These are phyloP conservation scores for Tachycineta bicolor DNA, from an alignment of 2,113 vertebrate species.

Conservation along the genomic window DNA sequence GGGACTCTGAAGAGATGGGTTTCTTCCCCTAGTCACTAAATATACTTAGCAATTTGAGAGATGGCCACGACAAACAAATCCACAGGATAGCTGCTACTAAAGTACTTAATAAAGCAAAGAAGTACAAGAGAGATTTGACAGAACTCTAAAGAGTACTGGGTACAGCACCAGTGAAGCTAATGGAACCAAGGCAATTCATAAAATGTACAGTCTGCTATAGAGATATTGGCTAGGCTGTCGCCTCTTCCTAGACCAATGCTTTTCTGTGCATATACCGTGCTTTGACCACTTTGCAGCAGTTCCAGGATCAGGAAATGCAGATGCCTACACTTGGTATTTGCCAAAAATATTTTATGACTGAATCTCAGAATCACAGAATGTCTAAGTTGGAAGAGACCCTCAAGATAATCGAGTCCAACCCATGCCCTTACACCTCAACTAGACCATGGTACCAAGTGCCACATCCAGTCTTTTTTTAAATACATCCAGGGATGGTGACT, in stretches of 20 bases:
- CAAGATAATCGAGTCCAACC: too few relatives aligned
- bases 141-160: not conserved
- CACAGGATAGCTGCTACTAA: not conserved
- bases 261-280: not conserved
- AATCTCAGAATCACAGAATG: not conserved
- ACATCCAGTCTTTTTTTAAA: too few relatives aligned
- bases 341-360: not conserved
- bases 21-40: not conserved
- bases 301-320: not conserved
- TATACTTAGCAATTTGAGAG: not conserved
- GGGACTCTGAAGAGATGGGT: not conserved
- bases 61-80: not conserved
- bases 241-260: not conserved
- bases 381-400: too few relatives aligned
- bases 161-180: not conserved
- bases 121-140: not conserved
- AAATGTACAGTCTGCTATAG: not conserved
- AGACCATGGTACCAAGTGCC: too few relatives aligned
- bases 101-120: not conserved
- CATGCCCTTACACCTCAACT: too few relatives aligned
- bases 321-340: not conserved
- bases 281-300: not conserved
- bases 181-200: not conserved
- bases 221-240: not conserved
- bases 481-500: too few relatives aligned